Evolutionary conservation across 2,797 vertebrate species (phyloP).

Genomic region (Pangasius sanitwongsei): DNA sequence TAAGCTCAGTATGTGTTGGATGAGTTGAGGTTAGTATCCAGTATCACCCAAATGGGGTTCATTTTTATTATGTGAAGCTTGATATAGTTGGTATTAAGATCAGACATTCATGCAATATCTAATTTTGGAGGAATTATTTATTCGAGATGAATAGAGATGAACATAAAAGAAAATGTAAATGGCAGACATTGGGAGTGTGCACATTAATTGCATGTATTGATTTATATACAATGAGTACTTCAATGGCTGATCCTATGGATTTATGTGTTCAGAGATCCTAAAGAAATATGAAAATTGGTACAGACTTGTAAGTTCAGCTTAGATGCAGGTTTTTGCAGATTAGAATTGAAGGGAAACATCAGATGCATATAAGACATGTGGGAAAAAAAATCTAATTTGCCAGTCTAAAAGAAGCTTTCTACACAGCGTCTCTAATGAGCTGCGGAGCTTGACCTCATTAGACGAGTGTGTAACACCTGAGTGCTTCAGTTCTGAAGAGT

Average conservation of each 20-base stretch:
- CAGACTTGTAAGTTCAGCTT: neutral
- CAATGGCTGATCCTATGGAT: neutral
- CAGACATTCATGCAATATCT: neutral
- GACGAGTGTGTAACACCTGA: conserved; percentile 35
- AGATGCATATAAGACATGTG: conserved; percentile 25
- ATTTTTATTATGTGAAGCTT: neutral
- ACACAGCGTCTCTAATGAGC: conserved; percentile 28
- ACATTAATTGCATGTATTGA: neutral
- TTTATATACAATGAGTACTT: neutral
- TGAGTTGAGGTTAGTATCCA: conserved; percentile 1
- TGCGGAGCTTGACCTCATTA: conserved; percentile 44
- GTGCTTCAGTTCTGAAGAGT: conserved; percentile 31
- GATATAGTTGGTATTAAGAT: neutral
- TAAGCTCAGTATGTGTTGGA: neutral
- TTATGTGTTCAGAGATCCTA: neutral
- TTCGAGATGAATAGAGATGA: neutral
- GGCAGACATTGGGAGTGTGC: neutral
- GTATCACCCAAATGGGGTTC: neutral
- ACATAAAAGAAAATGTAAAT: neutral
- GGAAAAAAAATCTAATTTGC: conserved; percentile 27
- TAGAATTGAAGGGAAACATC: conserved; percentile 34
- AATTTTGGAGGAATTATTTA: neutral
- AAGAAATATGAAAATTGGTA: neutral
- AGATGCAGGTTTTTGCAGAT: conserved; percentile 18
- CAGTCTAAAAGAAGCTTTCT: conserved; percentile 39